Conservation (phyloP, 1,140 invertebrate species). For the Armadillidium nasatum region DNA sequence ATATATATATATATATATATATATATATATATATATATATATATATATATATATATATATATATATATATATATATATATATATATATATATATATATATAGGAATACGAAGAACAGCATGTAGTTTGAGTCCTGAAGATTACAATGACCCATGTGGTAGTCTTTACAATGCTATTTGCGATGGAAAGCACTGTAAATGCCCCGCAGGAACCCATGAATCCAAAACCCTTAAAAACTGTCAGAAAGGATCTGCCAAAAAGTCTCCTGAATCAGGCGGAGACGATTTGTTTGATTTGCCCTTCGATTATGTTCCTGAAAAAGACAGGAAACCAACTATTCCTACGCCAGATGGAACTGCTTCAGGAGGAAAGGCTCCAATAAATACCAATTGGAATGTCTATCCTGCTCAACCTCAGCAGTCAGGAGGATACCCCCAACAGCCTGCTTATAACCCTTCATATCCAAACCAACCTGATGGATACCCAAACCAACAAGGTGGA, state of each 20-base stretch:
- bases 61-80: not conserved
- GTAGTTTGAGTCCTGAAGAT: slow-evolving; percentile 33
- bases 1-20: too few relatives aligned
- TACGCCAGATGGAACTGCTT: not conserved
- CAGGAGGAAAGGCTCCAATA: not conserved
- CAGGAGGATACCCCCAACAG: not conserved
- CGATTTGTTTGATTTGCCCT: not conserved
- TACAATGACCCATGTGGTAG: slow-evolving; percentile 33
- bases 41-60: not conserved
- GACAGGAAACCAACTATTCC: not conserved
- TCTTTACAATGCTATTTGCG: slow-evolving; percentile 35
- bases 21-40: not conserved
- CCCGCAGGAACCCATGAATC: slow-evolving; percentile 37
- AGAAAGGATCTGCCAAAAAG: slow-evolving; percentile 20
- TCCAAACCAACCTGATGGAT: not conserved
- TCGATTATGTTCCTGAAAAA: not conserved
- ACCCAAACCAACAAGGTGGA: not conserved
- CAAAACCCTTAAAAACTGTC: slow-evolving; percentile 28
- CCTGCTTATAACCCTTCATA: not conserved
- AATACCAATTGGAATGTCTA: not conserved
- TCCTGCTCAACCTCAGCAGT: not conserved
- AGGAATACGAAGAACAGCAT: slow-evolving; percentile 36
- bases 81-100: slow-evolving; percentile 2
- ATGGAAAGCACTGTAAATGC: slow-evolving; percentile 32
- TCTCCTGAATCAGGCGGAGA: not conserved